A percentile compares a stretch with the other conserved stretches of the same genome.
phyloP scores from a whole-genome alignment of 2,797 vertebrate genomes.

The Galago senegalensis region DNA sequence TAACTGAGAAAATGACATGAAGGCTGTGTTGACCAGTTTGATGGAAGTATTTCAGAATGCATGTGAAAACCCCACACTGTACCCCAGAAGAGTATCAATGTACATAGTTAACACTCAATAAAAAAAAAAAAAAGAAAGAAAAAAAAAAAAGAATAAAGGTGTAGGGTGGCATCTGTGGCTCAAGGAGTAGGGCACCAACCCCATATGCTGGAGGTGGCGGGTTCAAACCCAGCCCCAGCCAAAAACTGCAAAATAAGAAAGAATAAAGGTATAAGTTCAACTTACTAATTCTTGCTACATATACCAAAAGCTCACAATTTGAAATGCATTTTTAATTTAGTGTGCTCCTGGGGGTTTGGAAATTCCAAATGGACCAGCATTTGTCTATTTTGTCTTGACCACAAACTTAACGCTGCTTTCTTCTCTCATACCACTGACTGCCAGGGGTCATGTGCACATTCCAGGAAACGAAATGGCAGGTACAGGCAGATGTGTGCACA shows the following conservation, averaged over 20 bases:
- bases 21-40: too few relatives aligned
- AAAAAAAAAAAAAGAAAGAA: too few relatives aligned
- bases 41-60: too few relatives aligned
- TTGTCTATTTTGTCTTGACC: conserved; percentile 44
- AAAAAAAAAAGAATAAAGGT: too few relatives aligned
- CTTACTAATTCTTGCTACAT: conserved; percentile 53
- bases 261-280: neutral
- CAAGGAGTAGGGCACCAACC: too few relatives aligned
- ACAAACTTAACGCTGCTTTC: neutral
- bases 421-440: conserved; percentile 7
- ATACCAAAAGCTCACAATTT: conserved; percentile 60
- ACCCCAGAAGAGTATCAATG: too few relatives aligned
- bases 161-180: too few relatives aligned
- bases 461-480: neutral
- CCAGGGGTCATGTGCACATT: neutral
- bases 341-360: conserved; percentile 26
- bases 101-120: too few relatives aligned
- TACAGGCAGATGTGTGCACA: conserved; percentile 45
- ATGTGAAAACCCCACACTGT: too few relatives aligned
- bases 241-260: neutral
- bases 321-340: conserved; percentile 78
- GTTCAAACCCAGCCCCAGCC: too few relatives aligned
- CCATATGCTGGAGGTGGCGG: too few relatives aligned
- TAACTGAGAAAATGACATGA: too few relatives aligned
- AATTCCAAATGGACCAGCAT: conserved; percentile 20